Evolutionary conservation across 2,113 vertebrate species (phyloP).

Genomic region (Rhea americana): DNA sequence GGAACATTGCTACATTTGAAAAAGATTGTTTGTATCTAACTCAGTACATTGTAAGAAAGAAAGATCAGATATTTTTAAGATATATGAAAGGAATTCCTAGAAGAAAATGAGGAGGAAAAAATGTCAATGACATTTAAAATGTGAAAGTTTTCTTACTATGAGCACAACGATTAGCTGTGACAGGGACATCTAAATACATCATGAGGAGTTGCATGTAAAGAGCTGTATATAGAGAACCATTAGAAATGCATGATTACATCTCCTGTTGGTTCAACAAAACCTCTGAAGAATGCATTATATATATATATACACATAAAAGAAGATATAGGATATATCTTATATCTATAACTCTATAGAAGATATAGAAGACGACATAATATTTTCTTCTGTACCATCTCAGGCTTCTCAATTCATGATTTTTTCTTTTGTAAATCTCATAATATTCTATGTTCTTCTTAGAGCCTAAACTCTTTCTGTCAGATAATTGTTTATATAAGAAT

Average conservation of each 20-base stretch:
- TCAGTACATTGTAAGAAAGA: neutral
- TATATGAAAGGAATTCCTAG: neutral
- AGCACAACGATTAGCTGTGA: constrained; percentile 17
- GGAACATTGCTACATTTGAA: neutral
- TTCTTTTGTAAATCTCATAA: neutral
- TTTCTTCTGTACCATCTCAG: neutral
- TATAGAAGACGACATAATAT: no score
- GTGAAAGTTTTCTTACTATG: neutral
- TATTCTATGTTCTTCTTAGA: neutral
- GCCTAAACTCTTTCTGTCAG: neutral
- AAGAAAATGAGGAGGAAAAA: neutral
- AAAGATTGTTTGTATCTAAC: neutral
- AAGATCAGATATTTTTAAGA: neutral
- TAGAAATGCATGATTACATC: constrained; percentile 1
- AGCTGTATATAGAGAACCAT: neutral
- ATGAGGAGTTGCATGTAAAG: neutral
- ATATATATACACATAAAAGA: neutral
- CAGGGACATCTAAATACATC: constrained; percentile 15
- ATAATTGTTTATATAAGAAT: neutral
- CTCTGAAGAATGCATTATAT: neutral
- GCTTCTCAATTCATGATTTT: neutral
- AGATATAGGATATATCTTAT: no score
- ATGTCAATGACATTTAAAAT: neutral
- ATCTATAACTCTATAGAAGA: no score
- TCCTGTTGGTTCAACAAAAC: constrained; percentile 25